Conservation (phyloP, 1,140 invertebrate genomes). For the Drosophila punjabiensis region DNA sequence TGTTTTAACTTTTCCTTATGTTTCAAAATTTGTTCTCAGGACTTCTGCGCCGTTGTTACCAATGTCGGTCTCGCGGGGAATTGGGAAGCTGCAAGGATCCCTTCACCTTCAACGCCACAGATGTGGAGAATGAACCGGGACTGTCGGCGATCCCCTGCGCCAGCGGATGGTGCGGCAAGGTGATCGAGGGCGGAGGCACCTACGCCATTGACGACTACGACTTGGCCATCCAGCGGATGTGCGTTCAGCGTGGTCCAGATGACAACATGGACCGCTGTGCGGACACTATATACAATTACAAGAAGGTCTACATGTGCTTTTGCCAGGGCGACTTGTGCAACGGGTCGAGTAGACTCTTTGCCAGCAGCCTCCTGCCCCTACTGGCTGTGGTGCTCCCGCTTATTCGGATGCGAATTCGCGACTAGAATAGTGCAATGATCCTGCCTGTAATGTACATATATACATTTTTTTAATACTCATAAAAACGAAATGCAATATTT, state of each 20-base stretch:
- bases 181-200: constrained; percentile 91
- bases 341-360: constrained; percentile 19
- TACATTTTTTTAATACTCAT: constrained; percentile 32
- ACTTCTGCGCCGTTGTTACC: constrained; percentile 89
- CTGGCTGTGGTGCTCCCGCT: neutral
- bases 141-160: constrained; percentile 93
- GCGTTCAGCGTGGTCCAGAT: constrained; percentile 93
- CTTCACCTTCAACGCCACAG: constrained; percentile 91
- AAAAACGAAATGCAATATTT: constrained; percentile 13
- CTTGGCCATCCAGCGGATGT: constrained; percentile 93
- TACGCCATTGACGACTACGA: constrained; percentile 93
- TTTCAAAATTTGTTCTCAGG: no score
- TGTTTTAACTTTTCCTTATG: no score
- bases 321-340: constrained; percentile 97
- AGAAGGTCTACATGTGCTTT: constrained; percentile 95
- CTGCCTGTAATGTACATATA: constrained; percentile 24
- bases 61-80: constrained; percentile 94
- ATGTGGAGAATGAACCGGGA: constrained; percentile 89
- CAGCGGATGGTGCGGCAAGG: constrained; percentile 97
- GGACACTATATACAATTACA: constrained; percentile 91
- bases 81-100: constrained; percentile 95
- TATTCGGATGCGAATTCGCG: neutral
- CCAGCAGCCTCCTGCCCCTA: neutral
- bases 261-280: constrained; percentile 96
- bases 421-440: constrained; percentile 5